Percentiles rank a stretch among this genome's conserved stretches.
phyloP scores from a whole-genome alignment of 2,888 invertebrate species.

The Ypsolopha sequella region DNA sequence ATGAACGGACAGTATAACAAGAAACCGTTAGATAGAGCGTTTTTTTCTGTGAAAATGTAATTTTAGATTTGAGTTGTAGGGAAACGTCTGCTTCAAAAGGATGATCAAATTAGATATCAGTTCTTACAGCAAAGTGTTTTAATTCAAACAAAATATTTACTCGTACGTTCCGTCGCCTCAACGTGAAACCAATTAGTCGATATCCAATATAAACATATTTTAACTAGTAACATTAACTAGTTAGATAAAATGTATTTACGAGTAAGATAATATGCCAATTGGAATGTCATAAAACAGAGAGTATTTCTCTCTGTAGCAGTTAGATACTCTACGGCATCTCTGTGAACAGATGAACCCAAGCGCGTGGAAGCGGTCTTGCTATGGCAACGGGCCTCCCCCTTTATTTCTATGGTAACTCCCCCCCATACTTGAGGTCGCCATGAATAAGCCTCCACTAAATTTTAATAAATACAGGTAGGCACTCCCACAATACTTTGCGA shows the following conservation, averaged over 20 bases:
- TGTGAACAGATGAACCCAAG: not conserved
- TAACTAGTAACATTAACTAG: too few species aligned
- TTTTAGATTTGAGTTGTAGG: too few species aligned
- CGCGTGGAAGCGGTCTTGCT: constrained; percentile 3
- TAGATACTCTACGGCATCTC: not conserved
- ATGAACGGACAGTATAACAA: too few species aligned
- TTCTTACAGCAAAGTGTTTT: too few species aligned
- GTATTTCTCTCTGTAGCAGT: not conserved
- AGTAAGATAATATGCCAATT: not conserved
- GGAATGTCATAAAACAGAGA: not conserved
- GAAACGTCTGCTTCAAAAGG: too few species aligned
- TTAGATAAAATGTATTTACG: not conserved
- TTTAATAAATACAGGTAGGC: constrained; percentile 4
- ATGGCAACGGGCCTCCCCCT: constrained; percentile 43
- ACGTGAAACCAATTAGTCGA: too few species aligned
- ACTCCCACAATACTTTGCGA: not conserved
- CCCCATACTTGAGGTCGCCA: constrained; percentile 37
- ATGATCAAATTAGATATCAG: too few species aligned
- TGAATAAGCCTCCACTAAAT: constrained; percentile 26
- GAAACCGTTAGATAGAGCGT: too few species aligned
- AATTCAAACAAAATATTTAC: too few species aligned
- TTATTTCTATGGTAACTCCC: constrained; percentile 45
- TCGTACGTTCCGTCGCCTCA: too few species aligned
- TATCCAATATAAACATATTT: too few species aligned
- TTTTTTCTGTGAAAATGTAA: too few species aligned